phyloP scores from a whole-genome alignment of 1,140 invertebrate species.

The Eurosta solidaginis region DNA sequence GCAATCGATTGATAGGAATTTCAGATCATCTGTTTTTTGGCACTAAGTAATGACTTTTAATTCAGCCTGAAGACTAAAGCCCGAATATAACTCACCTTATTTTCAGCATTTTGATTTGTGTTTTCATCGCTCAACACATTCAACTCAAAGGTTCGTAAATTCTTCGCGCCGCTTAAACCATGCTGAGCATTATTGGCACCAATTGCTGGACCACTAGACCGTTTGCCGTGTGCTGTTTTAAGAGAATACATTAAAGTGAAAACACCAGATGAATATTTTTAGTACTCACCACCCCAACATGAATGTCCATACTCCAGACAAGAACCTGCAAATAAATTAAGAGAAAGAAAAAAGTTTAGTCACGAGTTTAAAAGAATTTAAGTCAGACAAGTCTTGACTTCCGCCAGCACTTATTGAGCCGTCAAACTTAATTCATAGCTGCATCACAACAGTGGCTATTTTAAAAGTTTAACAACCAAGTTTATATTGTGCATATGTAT shows the following conservation, averaged over 20 bases:
- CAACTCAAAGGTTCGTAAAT: not conserved
- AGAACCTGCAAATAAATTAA: constrained; percentile 47
- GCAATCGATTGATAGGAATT: too few relatives aligned
- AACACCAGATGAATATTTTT: constrained; percentile 11
- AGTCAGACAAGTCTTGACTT: not conserved
- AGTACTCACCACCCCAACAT: constrained; percentile 56
- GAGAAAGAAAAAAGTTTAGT: constrained; percentile 14
- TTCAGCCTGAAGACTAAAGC: too few relatives aligned
- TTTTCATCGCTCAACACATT: not conserved
- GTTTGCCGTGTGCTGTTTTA: constrained; percentile 50
- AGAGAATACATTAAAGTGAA: not conserved
- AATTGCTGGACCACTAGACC: constrained; percentile 39
- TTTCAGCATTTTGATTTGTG: not conserved
- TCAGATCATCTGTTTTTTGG: too few relatives aligned
- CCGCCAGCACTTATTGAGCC: not conserved
- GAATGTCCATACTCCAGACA: constrained; percentile 58
- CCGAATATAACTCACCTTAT: not conserved
- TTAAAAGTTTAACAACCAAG: not conserved
- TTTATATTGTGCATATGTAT: too few relatives aligned
- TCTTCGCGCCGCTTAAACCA: not conserved
- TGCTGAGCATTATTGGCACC: not conserved
- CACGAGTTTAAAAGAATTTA: not conserved
- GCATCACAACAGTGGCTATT: not conserved
- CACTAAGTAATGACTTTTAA: too few relatives aligned
- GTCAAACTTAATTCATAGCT: not conserved